These are phyloP conservation scores for Procavia capensis DNA, from an alignment of 2,113 vertebrate genomes.

Conservation along the genomic window DNA sequence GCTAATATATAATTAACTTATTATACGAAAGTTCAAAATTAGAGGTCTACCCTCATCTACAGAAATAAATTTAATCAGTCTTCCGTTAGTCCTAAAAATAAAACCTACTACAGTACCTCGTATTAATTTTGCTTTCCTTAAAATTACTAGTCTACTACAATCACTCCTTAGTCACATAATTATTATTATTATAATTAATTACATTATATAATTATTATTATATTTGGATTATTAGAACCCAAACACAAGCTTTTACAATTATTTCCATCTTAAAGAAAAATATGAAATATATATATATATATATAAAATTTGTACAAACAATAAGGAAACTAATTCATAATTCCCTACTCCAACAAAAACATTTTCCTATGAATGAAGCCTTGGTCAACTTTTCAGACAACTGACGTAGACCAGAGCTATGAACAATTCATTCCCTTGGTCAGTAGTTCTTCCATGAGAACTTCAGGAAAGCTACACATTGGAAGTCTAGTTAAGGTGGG, in stretches of 20 bases:
- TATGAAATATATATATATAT: background rate
- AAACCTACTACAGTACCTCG: background rate
- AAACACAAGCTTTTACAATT: constrained; percentile 48
- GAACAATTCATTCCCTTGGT: background rate
- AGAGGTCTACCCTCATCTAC: background rate
- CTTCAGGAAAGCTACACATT: constrained; percentile 17
- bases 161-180: background rate
- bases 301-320: background rate
- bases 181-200: constrained; percentile 1
- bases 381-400: background rate
- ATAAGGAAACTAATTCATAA: background rate
- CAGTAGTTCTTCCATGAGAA: background rate
- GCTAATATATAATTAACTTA: constrained; percentile 65
- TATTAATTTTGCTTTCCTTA: constrained; percentile 25
- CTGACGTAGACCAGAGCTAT: background rate
- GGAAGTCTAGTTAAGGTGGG: constrained; percentile 28
- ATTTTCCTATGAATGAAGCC: background rate
- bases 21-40: constrained; percentile 38
- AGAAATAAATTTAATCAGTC: constrained; percentile 41
- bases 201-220: constrained; percentile 1
- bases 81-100: constrained; percentile 45
- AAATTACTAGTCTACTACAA: constrained; percentile 39
- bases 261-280: background rate
- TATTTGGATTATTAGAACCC: too few relatives aligned
- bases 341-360: background rate